phyloP scores from a whole-genome alignment of 2,888 invertebrate species.

The Alitta virens region DNA sequence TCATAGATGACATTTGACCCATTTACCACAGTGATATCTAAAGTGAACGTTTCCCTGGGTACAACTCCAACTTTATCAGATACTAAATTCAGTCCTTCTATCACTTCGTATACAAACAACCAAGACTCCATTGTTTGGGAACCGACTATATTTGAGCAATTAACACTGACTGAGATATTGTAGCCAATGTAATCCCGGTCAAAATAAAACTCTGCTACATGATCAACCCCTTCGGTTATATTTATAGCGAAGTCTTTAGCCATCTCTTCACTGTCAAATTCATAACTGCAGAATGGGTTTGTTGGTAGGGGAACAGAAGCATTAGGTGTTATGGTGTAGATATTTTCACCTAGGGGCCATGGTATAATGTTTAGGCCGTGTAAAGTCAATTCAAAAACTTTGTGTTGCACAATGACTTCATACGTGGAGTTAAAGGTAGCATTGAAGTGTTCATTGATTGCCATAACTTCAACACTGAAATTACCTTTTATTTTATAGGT shows the following conservation, averaged over 20 bases:
- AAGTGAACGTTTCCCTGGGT: neutral
- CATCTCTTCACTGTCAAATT: neutral
- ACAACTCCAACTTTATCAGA: neutral
- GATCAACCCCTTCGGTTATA: neutral
- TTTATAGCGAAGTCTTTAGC: neutral
- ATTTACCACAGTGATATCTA: neutral
- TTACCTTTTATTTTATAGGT: neutral
- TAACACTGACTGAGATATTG: neutral
- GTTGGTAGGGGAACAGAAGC: neutral
- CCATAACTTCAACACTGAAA: neutral
- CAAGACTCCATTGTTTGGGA: neutral
- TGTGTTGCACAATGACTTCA: neutral
- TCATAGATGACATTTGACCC: neutral
- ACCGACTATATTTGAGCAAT: neutral
- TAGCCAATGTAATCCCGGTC: neutral
- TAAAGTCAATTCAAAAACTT: neutral
- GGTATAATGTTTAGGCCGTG: neutral
- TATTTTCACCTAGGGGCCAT: neutral
- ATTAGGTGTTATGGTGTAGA: neutral
- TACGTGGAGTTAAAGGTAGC: neutral
- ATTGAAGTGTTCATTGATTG: neutral
- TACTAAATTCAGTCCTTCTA: neutral
- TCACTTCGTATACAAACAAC: neutral
- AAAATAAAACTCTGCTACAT: neutral
- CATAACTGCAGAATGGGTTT: neutral